These are phyloP conservation scores for Thripadectes ignobilis DNA, from an alignment of 2,797 vertebrate species.

Conservation along the genomic window DNA sequence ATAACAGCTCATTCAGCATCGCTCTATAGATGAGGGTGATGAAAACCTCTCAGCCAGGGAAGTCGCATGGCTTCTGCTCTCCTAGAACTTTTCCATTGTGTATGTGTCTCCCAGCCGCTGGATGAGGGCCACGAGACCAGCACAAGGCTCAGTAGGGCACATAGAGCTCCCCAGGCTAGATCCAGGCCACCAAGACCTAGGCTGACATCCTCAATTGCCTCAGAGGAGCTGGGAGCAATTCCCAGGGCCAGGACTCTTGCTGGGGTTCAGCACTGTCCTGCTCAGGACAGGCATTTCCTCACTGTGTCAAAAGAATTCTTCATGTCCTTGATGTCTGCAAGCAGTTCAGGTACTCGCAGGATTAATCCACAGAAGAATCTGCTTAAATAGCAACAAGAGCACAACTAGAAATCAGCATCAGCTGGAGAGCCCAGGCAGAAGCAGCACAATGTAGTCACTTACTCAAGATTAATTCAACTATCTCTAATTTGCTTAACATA, in stretches of 20 bases:
- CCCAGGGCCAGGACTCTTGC: not conserved
- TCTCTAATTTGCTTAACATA: slow-evolving; percentile 7
- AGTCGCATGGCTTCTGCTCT: not conserved
- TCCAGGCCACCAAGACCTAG: not conserved
- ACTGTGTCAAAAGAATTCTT: not conserved
- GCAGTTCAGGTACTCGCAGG: not conserved
- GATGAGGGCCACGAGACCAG: fast-evolving
- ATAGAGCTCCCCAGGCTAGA: fast-evolving
- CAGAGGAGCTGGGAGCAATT: not conserved
- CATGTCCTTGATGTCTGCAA: not conserved
- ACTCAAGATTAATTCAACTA: slow-evolving; percentile 6
- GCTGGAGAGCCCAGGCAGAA: not conserved
- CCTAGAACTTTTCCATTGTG: not conserved
- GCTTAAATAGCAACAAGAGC: not conserved
- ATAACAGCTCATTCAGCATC: not conserved
- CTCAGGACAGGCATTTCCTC: not conserved
- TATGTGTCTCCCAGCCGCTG: not conserved
- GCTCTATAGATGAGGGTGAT: not conserved
- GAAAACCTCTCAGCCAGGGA: not conserved
- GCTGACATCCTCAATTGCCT: not conserved
- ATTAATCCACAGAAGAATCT: not conserved
- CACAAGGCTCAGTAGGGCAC: not conserved
- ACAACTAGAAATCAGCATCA: not conserved
- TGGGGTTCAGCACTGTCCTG: not conserved
- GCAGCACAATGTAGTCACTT: not conserved